Evolutionary conservation across 2,888 invertebrate species (phyloP), one percentile per base, ranked within the genome.

Genomic region (Ethmia dodecea): DNA sequence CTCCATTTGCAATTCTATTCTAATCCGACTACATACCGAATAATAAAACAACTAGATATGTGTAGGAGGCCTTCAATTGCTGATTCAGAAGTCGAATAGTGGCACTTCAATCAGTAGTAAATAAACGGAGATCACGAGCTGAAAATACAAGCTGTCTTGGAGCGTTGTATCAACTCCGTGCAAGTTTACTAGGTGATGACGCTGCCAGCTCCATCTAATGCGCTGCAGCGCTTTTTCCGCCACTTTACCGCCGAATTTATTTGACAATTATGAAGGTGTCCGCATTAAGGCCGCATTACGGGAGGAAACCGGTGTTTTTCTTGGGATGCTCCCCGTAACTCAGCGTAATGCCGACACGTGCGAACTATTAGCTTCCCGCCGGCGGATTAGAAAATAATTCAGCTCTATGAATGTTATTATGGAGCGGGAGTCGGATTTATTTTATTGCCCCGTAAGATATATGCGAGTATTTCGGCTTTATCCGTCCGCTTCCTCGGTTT

Each of bases 341-440:
- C 79, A 80, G 74, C 49, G 59, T 66, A 65, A 69, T 60, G 65
- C 71, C 69, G 66, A 72, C 84, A 84, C 84, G 84, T 86, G 83
- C 80, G 66, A 80, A 83, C 84, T 86, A 84, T 84, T 84, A 84
- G 83, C 81, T 73, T 71, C 73, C 75, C 72, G 71, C 59, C 70
- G 61, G 49, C 59, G 80, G 83, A 86, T 86, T 84, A 84, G 81
- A 86, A 83, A 83, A 84, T 84, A 84, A 84, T 84, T 84, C 83
- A 84, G 65, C 73, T 60, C 75, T 71, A 72, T 70, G 73, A 80
- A 83, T 79, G 83, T 83, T 84, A 81, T 84, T 83, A 83, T 80
- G 79, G 79, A 64, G 67, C 66, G 55, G n/a, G 66, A 61, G 70
- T 54, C 57, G 80, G 83, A 84, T 84, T 84, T 84, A 86, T 84